Conservation (phyloP, 1,140 invertebrate species). For the Trinorchestia longiramus region DNA sequence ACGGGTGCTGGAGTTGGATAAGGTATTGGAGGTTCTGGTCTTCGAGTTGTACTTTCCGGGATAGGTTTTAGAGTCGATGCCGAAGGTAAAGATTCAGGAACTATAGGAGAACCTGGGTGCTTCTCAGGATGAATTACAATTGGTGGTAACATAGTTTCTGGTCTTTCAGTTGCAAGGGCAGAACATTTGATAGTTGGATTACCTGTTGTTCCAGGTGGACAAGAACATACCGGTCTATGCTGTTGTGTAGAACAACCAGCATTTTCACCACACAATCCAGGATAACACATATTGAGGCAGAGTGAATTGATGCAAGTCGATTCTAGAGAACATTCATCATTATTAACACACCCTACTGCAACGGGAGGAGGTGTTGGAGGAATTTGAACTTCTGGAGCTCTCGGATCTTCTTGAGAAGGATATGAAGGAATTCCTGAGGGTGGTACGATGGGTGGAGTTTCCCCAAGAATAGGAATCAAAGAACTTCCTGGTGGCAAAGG, state of each 20-base stretch:
- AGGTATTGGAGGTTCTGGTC: not conserved
- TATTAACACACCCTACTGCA: constrained; percentile 77
- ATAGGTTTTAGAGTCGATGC: not conserved
- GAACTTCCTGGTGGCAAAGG: not conserved
- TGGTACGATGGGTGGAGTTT: not conserved
- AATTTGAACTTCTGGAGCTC: constrained; percentile 15
- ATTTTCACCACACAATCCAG: no score
- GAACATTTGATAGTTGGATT: no score
- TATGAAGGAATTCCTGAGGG: constrained; percentile 8
- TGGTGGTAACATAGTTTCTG: constrained; percentile 78
- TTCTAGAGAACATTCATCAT: constrained; percentile 75
- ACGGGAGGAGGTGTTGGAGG: constrained; percentile 58
- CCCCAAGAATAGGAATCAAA: not conserved
- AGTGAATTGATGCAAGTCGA: constrained; percentile 63
- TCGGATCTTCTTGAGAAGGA: not conserved
- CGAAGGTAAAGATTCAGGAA: constrained; percentile 71
- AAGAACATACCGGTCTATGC: no score
- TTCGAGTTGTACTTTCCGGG: not conserved
- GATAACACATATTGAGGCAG: constrained; percentile 66
- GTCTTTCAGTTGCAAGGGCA: constrained; percentile 56
- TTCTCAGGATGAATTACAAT: constrained; percentile 79
- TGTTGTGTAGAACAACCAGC: constrained; percentile 59
- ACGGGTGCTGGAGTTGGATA: constrained; percentile 1
- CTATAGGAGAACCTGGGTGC: constrained; percentile 71
- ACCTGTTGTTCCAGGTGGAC: no score